Percentiles rank a stretch among this genome's conserved stretches.
Conservation (phyloP, 2,797 vertebrate species). For the Alexandromys oeconomus region DNA sequence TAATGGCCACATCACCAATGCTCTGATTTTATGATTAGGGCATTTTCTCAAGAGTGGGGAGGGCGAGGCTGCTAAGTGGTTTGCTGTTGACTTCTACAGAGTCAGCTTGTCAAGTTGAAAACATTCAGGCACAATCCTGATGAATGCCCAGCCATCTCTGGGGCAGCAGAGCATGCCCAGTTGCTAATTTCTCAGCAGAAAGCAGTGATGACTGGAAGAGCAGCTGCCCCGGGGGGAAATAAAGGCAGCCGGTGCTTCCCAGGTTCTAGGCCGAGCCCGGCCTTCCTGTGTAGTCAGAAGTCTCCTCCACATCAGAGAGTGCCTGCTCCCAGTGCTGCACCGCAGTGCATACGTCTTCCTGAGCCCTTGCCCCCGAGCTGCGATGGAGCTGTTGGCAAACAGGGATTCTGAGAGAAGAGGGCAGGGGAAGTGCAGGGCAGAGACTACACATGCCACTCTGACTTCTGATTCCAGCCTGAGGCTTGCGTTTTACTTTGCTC, state of each 20-base stretch:
- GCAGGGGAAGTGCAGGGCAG: rapidly evolving
- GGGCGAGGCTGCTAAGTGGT: conserved; percentile 72
- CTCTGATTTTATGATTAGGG: conserved; percentile 57
- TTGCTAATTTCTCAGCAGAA: conserved; percentile 78
- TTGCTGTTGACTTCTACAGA: conserved; percentile 73
- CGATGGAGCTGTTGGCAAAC: background rate
- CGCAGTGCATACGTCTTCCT: rapidly evolving
- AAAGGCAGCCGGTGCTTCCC: conserved; percentile 36
- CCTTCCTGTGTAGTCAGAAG: background rate
- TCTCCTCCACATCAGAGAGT: rapidly evolving
- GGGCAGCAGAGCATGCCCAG: conserved; percentile 64
- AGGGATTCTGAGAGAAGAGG: background rate
- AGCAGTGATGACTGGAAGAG: conserved; percentile 64
- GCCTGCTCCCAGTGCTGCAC: rapidly evolving
- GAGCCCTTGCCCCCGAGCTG: background rate
- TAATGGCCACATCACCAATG: background rate
- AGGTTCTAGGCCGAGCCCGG: background rate
- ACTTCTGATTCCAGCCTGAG: background rate
- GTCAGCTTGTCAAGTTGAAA: conserved; percentile 60
- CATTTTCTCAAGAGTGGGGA: conserved; percentile 36
- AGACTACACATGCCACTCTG: background rate
- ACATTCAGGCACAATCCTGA: conserved; percentile 59
- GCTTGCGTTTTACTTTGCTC: background rate
- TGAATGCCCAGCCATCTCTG: conserved; percentile 59
- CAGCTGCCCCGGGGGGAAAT: conserved; percentile 48